These are phyloP conservation scores for Sinocyclocheilus maitianheensis DNA, from an alignment of 2,113 vertebrate genomes.

Conservation along the genomic window DNA sequence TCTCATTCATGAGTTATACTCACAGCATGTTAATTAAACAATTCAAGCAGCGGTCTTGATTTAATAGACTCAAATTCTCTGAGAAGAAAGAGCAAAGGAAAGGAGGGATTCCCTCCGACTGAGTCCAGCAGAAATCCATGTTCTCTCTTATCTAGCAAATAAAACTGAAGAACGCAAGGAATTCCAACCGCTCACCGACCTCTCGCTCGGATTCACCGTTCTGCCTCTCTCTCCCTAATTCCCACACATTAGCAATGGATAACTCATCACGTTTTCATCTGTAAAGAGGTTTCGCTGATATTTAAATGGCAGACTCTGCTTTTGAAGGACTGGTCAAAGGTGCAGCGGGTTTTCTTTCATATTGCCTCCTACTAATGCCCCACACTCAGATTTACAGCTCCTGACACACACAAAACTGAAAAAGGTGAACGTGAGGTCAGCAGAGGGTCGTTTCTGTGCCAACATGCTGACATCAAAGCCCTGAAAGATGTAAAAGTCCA, in stretches of 20 bases:
- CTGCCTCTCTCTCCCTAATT: slow-evolving; percentile 8
- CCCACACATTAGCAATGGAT: not conserved
- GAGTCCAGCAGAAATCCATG: slow-evolving; percentile 5
- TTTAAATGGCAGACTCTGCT: not conserved
- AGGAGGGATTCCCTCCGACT: slow-evolving; percentile 25
- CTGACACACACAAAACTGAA: slow-evolving; percentile 4
- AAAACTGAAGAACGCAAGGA: not conserved
- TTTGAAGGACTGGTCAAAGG: not conserved
- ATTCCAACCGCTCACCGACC: slow-evolving; percentile 17
- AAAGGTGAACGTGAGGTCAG: slow-evolving; percentile 6
- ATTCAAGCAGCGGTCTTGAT: no score
- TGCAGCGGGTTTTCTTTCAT: not conserved
- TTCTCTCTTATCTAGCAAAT: slow-evolving; percentile 22
- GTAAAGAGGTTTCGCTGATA: not conserved
- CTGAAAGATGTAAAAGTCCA: not conserved
- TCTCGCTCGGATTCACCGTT: not conserved
- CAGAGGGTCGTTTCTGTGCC: not conserved
- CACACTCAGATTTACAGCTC: slow-evolving; percentile 20
- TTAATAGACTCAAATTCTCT: not conserved
- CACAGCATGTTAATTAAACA: not conserved
- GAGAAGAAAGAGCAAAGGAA: not conserved
- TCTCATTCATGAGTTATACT: not conserved
- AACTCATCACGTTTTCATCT: not conserved
- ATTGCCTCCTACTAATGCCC: not conserved
- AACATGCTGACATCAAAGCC: slow-evolving; percentile 18